A percentile compares a stretch with the other conserved stretches of the same genome.
These are phyloP conservation scores for Salminus brasiliensis DNA, from an alignment of 2,113 vertebrate genomes.

Conservation along the genomic window DNA sequence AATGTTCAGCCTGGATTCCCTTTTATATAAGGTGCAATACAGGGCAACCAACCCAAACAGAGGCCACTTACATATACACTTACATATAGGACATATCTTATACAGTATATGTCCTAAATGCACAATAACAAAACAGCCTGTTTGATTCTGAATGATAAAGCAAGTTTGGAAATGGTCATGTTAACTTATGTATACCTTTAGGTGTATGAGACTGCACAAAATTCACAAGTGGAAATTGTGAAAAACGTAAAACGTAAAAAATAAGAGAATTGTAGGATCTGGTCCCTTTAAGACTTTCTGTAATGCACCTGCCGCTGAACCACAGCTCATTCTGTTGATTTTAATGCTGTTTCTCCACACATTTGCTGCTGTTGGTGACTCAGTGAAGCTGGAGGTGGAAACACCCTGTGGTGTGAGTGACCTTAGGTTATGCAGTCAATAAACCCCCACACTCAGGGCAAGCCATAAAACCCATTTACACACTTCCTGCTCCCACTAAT, in stretches of 20 bases:
- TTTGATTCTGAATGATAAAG: too few relatives aligned
- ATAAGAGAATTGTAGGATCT: neutral
- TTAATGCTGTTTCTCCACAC: slow-evolving; percentile 17
- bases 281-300: neutral
- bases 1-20: too few relatives aligned
- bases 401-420: slow-evolving; percentile 50
- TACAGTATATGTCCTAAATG: too few relatives aligned
- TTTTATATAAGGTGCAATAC: too few relatives aligned
- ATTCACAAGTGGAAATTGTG: too few relatives aligned
- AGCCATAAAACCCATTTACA: slow-evolving; percentile 61
- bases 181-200: too few relatives aligned
- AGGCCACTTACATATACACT: too few relatives aligned
- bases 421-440: slow-evolving; percentile 52
- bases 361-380: slow-evolving; percentile 8
- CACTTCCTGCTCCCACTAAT: slow-evolving; percentile 60
- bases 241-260: neutral
- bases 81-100: too few relatives aligned
- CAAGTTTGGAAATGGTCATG: too few relatives aligned
- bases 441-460: slow-evolving; percentile 52
- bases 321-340: neutral
- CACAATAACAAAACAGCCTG: too few relatives aligned
- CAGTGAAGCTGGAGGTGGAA: slow-evolving; percentile 48
- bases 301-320: neutral
- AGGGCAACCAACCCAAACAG: too few relatives aligned
- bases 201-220: too few relatives aligned